Evolutionary conservation across 1,140 invertebrate species (phyloP).

Genomic region (Diabrotica undecimpunctata): DNA sequence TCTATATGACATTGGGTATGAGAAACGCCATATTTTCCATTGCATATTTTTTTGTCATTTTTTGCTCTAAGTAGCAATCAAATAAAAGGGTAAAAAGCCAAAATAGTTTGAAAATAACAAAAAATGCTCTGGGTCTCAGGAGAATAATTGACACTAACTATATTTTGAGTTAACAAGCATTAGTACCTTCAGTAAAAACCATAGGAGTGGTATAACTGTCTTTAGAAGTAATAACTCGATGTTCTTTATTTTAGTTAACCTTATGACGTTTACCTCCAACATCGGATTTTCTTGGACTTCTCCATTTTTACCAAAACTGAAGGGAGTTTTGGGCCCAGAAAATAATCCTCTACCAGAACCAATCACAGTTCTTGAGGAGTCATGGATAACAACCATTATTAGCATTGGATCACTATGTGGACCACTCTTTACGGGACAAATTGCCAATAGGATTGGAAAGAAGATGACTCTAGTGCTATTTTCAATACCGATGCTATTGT

Average conservation of each 20-base stretch:
- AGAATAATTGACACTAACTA: too few species aligned
- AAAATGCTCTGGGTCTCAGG: too few species aligned
- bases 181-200: too few species aligned
- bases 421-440: not conserved
- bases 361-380: constrained; percentile 4
- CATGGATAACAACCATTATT: constrained; percentile 1
- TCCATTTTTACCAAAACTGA: constrained; percentile 6
- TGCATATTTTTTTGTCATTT: too few species aligned
- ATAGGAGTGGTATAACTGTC: too few species aligned
- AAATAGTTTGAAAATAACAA: too few species aligned
- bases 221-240: too few species aligned
- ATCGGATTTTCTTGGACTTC: constrained; percentile 3
- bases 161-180: too few species aligned
- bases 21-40: too few species aligned
- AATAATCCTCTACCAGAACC: not conserved
- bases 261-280: not conserved
- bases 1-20: too few species aligned
- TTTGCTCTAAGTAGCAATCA: too few species aligned
- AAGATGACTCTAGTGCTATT: constrained; percentile 1
- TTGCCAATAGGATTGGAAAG: not conserved
- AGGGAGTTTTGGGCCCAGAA: constrained; percentile 1
- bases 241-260: not conserved
- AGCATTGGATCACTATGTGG: not conserved
- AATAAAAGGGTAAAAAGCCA: too few species aligned
- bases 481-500: not conserved